phyloP scores from a whole-genome alignment of 2,888 invertebrate genomes.

The Eupithecia subumbrata region DNA sequence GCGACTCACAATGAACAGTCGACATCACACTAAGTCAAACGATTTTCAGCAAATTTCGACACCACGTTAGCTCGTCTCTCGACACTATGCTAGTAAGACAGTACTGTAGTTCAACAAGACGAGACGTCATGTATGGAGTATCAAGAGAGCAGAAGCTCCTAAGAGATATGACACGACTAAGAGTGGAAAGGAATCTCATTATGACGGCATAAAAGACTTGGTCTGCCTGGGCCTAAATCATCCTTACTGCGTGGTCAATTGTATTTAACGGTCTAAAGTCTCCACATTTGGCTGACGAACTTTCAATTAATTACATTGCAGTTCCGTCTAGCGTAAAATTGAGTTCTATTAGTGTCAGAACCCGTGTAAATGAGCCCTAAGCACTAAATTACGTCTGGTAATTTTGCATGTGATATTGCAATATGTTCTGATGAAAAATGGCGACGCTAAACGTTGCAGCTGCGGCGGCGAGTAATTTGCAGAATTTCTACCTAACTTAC shows the following conservation, averaged over 20 bases:
- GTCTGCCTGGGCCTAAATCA: not conserved
- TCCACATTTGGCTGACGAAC: not conserved
- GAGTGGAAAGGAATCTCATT: no score
- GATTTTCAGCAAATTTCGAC: no score
- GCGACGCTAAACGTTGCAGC: constrained; percentile 23
- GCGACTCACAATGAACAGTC: no score
- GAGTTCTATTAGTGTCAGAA: constrained; percentile 5
- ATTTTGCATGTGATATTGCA: constrained; percentile 39
- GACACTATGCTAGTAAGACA: no score
- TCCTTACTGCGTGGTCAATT: not conserved
- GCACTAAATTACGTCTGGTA: constrained; percentile 41
- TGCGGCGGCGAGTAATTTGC: constrained; percentile 12
- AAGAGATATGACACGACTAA: no score
- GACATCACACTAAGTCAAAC: no score
- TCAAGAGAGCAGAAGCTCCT: no score
- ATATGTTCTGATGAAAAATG: constrained; percentile 33
- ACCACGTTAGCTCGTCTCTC: no score
- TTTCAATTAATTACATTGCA: not conserved
- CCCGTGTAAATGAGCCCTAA: constrained; percentile 32
- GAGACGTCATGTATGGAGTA: no score
- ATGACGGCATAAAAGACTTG: no score
- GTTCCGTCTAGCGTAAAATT: not conserved
- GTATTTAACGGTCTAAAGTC: not conserved
- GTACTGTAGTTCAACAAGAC: no score
- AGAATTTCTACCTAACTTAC: not conserved